Conservation (phyloP, 2,113 vertebrate species). For the Myiopsitta monachus region DNA sequence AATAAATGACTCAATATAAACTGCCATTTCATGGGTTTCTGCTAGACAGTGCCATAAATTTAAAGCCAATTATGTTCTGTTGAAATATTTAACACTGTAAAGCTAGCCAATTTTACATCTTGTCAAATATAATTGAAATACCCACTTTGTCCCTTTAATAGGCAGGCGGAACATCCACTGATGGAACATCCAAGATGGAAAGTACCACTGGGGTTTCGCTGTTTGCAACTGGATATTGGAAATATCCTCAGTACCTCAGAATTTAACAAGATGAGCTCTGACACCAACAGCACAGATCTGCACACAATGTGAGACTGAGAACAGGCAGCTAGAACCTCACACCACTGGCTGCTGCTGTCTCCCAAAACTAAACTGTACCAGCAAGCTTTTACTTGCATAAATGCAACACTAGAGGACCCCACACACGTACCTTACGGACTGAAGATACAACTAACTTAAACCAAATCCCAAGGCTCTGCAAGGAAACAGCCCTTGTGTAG, state of each 20-base stretch:
- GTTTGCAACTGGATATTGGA: not conserved
- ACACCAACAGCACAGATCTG: not conserved
- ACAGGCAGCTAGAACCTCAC: not conserved
- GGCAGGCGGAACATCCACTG: not conserved
- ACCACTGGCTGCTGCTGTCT: not conserved
- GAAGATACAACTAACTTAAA: not conserved
- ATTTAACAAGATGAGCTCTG: not conserved
- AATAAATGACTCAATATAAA: slow-evolving; percentile 24
- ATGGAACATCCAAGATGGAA: not conserved
- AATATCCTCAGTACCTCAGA: not conserved
- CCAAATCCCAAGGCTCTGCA: not conserved
- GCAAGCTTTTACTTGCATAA: slow-evolving; percentile 10
- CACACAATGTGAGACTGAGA: not conserved
- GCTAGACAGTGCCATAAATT: slow-evolving; percentile 23
- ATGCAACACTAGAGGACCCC: slow-evolving; percentile 51
- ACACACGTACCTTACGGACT: not conserved
- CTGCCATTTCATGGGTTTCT: slow-evolving; percentile 19
- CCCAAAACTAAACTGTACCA: not conserved
- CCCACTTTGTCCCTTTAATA: slow-evolving; percentile 10
- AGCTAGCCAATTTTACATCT: slow-evolving; percentile 45
- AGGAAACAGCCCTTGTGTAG: not conserved
- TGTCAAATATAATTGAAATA: slow-evolving; percentile 49
- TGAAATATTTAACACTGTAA: slow-evolving; percentile 61
- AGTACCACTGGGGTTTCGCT: not conserved
- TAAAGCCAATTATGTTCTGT: slow-evolving; percentile 51